phyloP scores from a whole-genome alignment of 2,113 vertebrate species.

The Coptodon rendalli region DNA sequence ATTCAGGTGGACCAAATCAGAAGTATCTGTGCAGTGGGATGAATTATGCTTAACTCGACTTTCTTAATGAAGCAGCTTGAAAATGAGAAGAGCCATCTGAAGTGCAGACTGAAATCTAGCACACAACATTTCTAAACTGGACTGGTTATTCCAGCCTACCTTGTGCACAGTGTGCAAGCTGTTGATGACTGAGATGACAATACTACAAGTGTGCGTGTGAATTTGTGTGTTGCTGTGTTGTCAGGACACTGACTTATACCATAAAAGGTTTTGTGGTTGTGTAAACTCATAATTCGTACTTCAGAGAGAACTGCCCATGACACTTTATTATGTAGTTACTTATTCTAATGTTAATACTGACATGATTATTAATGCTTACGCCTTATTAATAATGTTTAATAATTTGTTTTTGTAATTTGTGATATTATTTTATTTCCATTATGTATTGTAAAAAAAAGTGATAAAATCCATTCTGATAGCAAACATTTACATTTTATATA shows the following conservation, averaged over 20 bases:
- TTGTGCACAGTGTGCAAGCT: not conserved
- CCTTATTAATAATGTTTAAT: not conserved
- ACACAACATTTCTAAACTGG: not conserved
- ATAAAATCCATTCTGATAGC: not conserved
- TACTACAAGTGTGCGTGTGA: not conserved
- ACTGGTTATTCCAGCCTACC: not conserved
- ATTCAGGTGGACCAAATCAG: not conserved
- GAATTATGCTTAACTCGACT: not conserved
- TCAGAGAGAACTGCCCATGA: not conserved
- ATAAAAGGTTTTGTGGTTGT: not conserved
- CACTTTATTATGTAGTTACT: not conserved
- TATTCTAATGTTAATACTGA: not conserved
- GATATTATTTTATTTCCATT: not conserved
- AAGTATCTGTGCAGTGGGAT: not conserved
- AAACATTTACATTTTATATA: not conserved
- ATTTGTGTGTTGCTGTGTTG: not conserved
- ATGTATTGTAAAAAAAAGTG: not conserved
- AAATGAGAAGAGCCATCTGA: not conserved
- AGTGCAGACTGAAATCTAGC: not conserved
- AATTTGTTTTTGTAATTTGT: not conserved
- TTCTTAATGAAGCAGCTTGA: not conserved
- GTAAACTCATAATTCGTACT: not conserved
- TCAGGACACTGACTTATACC: not conserved
- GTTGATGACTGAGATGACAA: not conserved
- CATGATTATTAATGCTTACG: not conserved